Conservation (phyloP, 2,888 invertebrate genomes). For the Agrotis ipsilon region DNA sequence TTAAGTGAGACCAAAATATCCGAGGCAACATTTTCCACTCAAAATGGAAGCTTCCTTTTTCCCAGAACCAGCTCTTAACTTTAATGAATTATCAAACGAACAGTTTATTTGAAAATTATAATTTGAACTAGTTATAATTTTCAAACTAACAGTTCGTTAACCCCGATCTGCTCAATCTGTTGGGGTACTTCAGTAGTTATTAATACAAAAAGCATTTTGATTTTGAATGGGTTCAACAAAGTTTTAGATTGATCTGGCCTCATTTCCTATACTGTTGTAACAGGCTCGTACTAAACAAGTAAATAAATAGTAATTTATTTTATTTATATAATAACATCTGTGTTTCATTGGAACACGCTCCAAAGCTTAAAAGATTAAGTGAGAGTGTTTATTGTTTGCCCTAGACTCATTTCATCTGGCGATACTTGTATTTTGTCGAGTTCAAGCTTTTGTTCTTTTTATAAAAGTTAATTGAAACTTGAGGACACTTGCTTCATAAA, state of each 20-base stretch:
- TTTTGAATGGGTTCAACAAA: constrained; percentile 20
- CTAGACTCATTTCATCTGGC: constrained; percentile 23
- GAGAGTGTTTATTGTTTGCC: constrained; percentile 31
- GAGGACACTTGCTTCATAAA: background rate
- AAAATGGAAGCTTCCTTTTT: background rate
- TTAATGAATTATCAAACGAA: too few relatives aligned
- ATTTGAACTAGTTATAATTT: too few relatives aligned
- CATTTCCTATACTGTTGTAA: constrained; percentile 27
- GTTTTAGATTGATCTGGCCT: constrained; percentile 29
- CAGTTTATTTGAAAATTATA: too few relatives aligned
- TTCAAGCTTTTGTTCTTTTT: constrained; percentile 15
- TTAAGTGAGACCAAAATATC: background rate
- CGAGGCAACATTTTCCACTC: background rate
- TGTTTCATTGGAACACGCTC: constrained; percentile 39
- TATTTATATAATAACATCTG: constrained; percentile 24
- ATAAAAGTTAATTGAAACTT: constrained; percentile 27
- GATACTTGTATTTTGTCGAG: constrained; percentile 27
- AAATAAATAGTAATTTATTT: constrained; percentile 51
- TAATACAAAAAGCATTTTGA: background rate
- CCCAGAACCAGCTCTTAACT: background rate
- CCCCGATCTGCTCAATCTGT: background rate
- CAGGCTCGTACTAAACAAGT: constrained; percentile 27
- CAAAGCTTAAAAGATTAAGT: constrained; percentile 39
- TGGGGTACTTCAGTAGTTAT: background rate
- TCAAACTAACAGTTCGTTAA: too few relatives aligned